Evolutionary conservation across 2,113 vertebrate genomes (phyloP).

Genomic region (Neolamprologus ventralis): DNA sequence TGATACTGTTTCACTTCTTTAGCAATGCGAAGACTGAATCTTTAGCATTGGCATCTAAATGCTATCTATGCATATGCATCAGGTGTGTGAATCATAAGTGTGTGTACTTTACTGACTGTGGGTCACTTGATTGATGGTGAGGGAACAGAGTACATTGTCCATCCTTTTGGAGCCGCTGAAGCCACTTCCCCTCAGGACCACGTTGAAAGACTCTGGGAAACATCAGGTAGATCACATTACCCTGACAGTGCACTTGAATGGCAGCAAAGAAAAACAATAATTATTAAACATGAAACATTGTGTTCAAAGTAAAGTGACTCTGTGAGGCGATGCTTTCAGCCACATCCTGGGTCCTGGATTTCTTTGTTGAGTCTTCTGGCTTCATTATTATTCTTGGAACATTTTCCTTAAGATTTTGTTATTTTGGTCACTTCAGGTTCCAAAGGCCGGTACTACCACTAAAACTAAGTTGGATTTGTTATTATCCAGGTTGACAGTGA

Average conservation of each 20-base stretch:
- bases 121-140: slow-evolving; percentile 72
- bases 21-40: not conserved
- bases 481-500: not conserved
- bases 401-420: not conserved
- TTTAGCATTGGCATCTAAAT: not conserved
- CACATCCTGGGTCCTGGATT: not conserved
- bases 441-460: not conserved
- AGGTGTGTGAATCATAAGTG: not conserved
- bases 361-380: not conserved
- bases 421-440: not conserved
- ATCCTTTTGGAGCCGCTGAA: slow-evolving; percentile 73
- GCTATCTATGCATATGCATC: not conserved
- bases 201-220: slow-evolving; percentile 82
- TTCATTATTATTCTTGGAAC: not conserved
- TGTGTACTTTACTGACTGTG: slow-evolving; percentile 48
- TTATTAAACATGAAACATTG: not conserved
- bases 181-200: slow-evolving; percentile 82
- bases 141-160: slow-evolving; percentile 71
- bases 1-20: not conserved
- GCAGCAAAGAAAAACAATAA: not conserved
- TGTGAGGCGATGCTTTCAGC: not conserved
- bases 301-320: not conserved
- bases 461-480: not conserved
- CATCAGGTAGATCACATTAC: not conserved
- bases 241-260: not conserved